Percentiles rank a stretch among this genome's conserved stretches.
Evolutionary conservation across 53 echinoderm and acorn worm species (phyloP).

Genomic region (Luidia sarsii): DNA sequence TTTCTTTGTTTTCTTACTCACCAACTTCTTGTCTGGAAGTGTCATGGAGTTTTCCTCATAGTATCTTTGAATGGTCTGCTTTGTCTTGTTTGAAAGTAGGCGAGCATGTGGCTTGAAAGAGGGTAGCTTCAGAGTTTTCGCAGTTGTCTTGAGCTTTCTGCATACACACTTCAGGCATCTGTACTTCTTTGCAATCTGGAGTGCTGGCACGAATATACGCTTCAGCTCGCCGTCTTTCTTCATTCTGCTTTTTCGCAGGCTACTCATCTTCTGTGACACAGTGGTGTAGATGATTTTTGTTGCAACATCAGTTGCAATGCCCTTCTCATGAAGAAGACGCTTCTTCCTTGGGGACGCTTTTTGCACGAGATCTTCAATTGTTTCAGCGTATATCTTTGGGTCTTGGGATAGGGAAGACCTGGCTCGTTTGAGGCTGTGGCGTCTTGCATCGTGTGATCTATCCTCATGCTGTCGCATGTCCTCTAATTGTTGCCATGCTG

Average conservation of each 20-base stretch:
- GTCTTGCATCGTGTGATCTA: too few relatives aligned
- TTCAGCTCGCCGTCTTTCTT: conserved; percentile 52
- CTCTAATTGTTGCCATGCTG: conserved; percentile 36
- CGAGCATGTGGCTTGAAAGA: conserved; percentile 4
- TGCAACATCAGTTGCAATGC: too few relatives aligned
- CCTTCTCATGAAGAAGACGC: conserved; percentile 25
- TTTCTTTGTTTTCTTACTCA: conserved; percentile 59
- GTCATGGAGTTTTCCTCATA: conserved; percentile 32
- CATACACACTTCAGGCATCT: conserved; percentile 35
- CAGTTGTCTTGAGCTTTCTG: conserved; percentile 36
- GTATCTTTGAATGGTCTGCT: conserved; percentile 7
- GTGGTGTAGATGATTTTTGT: conserved; percentile 23
- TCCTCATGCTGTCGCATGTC: conserved; percentile 43
- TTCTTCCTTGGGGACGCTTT: conserved; percentile 56
- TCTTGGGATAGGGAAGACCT: conserved; percentile 51
- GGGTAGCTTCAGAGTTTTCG: conserved; percentile 24
- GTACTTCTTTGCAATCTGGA: conserved; percentile 46
- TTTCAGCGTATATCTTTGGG: conserved; percentile 42
- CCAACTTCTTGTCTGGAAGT: conserved; percentile 56
- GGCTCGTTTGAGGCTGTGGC: too few relatives aligned
- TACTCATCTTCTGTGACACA: conserved; percentile 34
- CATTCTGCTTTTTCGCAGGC: conserved; percentile 39
- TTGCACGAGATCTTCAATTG: conserved; percentile 26
- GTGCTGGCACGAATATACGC: background rate
- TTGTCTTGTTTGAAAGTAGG: conserved; percentile 6